Evolutionary conservation across 1,140 invertebrate species (phyloP), one percentile per base, ranked within the genome.

Genomic region (Drosophila ogumai): DNA sequence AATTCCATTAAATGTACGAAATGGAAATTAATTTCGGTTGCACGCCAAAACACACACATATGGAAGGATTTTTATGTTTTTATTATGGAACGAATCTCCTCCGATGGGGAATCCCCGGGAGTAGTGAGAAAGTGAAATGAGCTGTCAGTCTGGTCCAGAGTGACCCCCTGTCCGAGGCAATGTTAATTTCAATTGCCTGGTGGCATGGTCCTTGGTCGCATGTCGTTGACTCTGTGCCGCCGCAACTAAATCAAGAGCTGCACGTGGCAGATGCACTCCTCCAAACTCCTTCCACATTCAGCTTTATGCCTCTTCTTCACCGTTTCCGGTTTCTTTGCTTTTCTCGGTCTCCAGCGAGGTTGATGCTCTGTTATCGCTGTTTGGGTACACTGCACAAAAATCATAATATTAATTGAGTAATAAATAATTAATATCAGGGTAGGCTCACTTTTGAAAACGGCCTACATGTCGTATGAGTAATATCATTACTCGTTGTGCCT

Each of bases 1-100:
- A 85, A 85, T 75, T 81, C 82, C 82, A 85, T 85, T 85, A 86
- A 81, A 78, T 67, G 60, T 77, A 79, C 78, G 74, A 85, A 86
- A 86, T 86, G 78, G 75, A 81, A 85, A 85, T 85, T 85, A 86
- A 85, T 86, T 85, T 82, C 58, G 40, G 66, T 64, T 68, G 31
- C 66, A 63, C 32, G 59, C 60, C 19, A 34, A 40, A 69, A 38
- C 32, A 66, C 47, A 67, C 32, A 44, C 40, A 71, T 36, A 40
- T 52, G 66, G 32, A 50, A 46, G 46, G 41, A 72, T 80, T 76
- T 72, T 65, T 66, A 55, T 78, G 75, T 61, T 77, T 78, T 59
- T 52, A 71, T 59, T 64, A 64, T 58, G 32, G 6, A 44, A 52
- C 43, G 44, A 49, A 58, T 49, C 43, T 66, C 63, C 43, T 66